phyloP scores from a whole-genome alignment of 1,140 invertebrate species.

The Drosophila biarmipes region DNA sequence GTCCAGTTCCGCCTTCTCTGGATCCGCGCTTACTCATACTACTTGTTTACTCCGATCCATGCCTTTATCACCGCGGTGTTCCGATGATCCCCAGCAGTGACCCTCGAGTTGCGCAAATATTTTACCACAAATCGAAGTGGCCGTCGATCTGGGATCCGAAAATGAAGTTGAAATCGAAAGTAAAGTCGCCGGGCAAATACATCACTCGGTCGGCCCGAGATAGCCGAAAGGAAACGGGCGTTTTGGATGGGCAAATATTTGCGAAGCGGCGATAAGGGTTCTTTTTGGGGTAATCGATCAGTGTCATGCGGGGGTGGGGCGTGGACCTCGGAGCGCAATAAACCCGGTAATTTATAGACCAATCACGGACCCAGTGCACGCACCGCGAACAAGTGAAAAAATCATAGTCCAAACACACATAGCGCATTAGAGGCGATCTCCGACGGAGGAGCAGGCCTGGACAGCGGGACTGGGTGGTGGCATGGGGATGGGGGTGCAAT shows the following conservation, averaged over 20 bases:
- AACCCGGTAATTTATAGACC: conserved; percentile 77
- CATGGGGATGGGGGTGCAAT: conserved; percentile 45
- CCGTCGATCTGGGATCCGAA: conserved; percentile 34
- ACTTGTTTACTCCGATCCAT: neutral
- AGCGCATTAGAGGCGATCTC: conserved; percentile 64
- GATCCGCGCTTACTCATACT: neutral
- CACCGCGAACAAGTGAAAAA: conserved; percentile 78
- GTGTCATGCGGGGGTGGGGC: conserved; percentile 66
- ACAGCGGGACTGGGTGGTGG: neutral
- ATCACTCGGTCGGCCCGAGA: conserved; percentile 5
- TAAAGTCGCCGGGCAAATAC: conserved; percentile 62
- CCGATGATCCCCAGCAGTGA: conserved; percentile 30
- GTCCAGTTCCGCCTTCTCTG: too few species aligned
- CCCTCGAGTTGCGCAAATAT: conserved; percentile 75
- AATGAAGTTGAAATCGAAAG: conserved; percentile 63
- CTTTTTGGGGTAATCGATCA: conserved; percentile 64
- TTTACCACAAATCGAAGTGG: conserved; percentile 47
- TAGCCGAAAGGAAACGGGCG: conserved; percentile 33
- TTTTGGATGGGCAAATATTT: conserved; percentile 72
- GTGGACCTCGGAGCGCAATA: conserved; percentile 56
- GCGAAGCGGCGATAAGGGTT: conserved; percentile 29
- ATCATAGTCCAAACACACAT: conserved; percentile 82
- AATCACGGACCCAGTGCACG: conserved; percentile 71
- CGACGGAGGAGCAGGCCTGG: neutral
- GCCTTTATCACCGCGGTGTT: neutral